Evolutionary conservation across 2,888 invertebrate genomes (phyloP).

Genomic region (Strigamia maritima): DNA sequence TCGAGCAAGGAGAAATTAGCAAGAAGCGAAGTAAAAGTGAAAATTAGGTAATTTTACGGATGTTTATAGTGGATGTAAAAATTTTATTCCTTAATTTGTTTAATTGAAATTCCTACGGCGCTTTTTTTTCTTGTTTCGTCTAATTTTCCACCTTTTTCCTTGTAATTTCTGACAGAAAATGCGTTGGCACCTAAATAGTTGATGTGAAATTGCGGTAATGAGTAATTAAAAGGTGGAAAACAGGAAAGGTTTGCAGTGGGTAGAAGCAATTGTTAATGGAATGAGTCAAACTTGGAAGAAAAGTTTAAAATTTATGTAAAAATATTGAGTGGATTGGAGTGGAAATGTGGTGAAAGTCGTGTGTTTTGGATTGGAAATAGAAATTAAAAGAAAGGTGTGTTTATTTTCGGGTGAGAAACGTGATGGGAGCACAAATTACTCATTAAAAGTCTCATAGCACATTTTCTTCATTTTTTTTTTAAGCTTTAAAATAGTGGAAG

Average conservation of each 20-base stretch:
- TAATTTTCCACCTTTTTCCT: background rate
- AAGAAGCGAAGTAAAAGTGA: background rate
- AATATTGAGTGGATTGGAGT: too few species aligned
- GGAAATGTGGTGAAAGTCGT: too few species aligned
- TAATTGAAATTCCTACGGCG: background rate
- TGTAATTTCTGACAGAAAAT: too few species aligned
- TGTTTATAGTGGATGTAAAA: background rate
- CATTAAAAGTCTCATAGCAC: background rate
- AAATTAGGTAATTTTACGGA: background rate
- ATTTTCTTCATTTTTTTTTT: background rate
- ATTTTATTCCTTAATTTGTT: background rate
- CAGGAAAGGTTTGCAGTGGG: background rate
- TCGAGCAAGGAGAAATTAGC: background rate
- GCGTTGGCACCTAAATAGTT: background rate
- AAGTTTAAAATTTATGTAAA: background rate
- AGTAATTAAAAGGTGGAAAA: slow-evolving; percentile 17
- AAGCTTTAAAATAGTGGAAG: background rate
- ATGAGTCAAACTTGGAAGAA: too few species aligned
- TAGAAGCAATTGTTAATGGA: background rate
- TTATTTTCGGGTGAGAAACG: background rate
- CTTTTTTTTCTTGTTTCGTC: background rate
- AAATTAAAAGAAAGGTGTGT: slow-evolving; percentile 3
- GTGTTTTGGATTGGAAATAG: too few species aligned
- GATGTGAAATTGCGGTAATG: background rate
- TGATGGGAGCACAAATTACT: slow-evolving; percentile 15